These are phyloP conservation scores for Girardia tigrina DNA, from an alignment of 2,888 invertebrate species.

Conservation along the genomic window DNA sequence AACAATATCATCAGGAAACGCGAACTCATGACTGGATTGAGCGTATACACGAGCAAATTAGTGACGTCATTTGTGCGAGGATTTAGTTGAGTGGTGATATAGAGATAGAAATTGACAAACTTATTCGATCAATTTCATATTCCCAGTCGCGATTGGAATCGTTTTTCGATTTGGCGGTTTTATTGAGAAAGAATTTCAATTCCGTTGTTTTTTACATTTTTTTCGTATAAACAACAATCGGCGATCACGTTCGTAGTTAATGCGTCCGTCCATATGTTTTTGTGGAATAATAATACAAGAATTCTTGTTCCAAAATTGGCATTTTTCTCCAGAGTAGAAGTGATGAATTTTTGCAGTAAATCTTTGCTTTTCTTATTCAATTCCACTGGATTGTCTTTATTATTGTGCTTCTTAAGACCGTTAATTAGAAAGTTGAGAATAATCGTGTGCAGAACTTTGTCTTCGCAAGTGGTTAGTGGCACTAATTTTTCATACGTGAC, in stretches of 20 bases:
- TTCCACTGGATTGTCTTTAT: not conserved
- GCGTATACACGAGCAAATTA: too few species aligned
- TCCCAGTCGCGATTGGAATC: not conserved
- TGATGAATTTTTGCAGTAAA: not conserved
- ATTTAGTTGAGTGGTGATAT: too few species aligned
- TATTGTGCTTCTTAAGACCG: not conserved
- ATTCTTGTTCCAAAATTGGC: slow-evolving; percentile 59
- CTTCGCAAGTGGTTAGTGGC: not conserved
- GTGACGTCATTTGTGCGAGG: too few species aligned
- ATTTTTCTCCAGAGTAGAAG: not conserved
- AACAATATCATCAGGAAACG: too few species aligned
- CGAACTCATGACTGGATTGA: too few species aligned
- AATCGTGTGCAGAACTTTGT: not conserved
- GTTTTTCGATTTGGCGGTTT: not conserved
- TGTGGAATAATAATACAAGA: slow-evolving; percentile 82
- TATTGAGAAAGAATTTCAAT: not conserved
- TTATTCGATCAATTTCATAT: too few species aligned
- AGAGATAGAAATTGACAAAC: too few species aligned
- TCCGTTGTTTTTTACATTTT: slow-evolving; percentile 60
- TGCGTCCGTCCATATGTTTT: slow-evolving; percentile 88
- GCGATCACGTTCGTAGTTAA: slow-evolving; percentile 95
- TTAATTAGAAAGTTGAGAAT: not conserved
- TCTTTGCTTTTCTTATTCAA: not conserved
- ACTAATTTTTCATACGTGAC: not conserved
- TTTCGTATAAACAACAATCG: slow-evolving; percentile 78